A percentile compares a stretch with the other conserved stretches of the same genome.
phyloP scores from a whole-genome alignment of 2,888 invertebrate genomes.

The Philopedon plagiatum region DNA sequence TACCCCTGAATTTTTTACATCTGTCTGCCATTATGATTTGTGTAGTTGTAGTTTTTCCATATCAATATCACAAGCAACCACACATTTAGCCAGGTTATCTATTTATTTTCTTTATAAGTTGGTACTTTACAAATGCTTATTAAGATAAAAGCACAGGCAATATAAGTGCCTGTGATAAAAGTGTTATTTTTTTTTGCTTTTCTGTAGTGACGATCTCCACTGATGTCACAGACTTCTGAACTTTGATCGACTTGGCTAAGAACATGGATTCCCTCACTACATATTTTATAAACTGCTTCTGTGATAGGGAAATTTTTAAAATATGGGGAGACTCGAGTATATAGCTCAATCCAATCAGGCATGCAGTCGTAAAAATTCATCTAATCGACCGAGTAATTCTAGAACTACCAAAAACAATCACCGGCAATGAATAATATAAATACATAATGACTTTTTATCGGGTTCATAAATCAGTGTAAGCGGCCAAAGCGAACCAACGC shows the following conservation, averaged over 20 bases:
- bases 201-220: no score
- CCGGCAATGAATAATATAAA: constrained; percentile 35
- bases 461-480: constrained; percentile 42
- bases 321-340: no score
- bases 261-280: no score
- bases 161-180: no score
- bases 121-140: no score
- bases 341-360: background rate
- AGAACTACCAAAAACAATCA: constrained; percentile 8
- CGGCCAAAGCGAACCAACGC: constrained; percentile 31
- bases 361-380: constrained; percentile 6
- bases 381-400: constrained; percentile 16
- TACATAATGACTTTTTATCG: constrained; percentile 44
- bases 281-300: no score
- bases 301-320: no score
- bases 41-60: background rate
- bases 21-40: background rate
- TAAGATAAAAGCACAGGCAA: no score
- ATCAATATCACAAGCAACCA: background rate
- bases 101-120: background rate
- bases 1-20: background rate
- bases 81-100: background rate
- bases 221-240: no score
- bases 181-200: no score
- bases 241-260: no score